These are phyloP conservation scores for Thryonomys swinderianus DNA, from an alignment of 2,113 vertebrate genomes.

Conservation along the genomic window DNA sequence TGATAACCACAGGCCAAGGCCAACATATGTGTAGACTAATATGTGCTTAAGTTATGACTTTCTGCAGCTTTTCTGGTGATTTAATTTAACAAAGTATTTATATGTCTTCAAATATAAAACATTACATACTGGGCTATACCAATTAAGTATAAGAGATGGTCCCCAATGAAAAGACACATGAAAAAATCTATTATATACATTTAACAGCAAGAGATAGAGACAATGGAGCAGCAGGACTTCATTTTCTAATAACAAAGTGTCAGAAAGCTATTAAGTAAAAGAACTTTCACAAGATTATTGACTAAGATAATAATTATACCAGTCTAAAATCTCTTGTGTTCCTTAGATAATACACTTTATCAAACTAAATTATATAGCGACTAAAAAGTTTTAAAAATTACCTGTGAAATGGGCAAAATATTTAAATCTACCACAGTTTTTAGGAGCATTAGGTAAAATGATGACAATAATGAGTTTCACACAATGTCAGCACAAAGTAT, in stretches of 20 bases:
- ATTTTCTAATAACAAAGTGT: neutral
- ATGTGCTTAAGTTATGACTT: neutral
- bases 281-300: neutral
- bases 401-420: neutral
- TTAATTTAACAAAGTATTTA: neutral
- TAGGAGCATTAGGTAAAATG: neutral
- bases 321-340: neutral
- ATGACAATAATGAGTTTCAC: conserved; percentile 38
- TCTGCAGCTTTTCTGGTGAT: neutral
- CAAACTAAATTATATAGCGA: neutral
- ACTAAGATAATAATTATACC: neutral
- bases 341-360: neutral
- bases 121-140: neutral
- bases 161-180: neutral
- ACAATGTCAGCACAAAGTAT: conserved; percentile 37
- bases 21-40: neutral
- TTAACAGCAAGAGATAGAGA: neutral
- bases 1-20: neutral
- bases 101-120: neutral
- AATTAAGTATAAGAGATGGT: neutral
- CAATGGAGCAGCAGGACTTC: neutral
- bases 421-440: neutral
- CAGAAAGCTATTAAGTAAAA: neutral
- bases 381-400: conserved; percentile 3
- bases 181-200: neutral